Evolutionary conservation across 2,888 invertebrate species (phyloP).

Genomic region (Drosophila paucipuncta): DNA sequence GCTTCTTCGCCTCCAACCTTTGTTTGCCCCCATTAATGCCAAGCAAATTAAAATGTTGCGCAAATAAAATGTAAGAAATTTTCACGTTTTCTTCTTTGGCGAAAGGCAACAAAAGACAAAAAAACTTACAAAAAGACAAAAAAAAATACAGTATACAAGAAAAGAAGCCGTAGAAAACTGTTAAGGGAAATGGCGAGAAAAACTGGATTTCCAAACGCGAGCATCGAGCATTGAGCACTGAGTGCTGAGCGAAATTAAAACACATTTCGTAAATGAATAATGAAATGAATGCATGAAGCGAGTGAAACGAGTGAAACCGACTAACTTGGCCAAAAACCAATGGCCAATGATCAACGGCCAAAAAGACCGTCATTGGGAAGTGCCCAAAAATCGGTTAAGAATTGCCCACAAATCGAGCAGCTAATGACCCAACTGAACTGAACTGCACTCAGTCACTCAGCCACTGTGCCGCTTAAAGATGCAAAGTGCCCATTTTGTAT

Average conservation of each 20-base stretch:
- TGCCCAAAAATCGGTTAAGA: not conserved
- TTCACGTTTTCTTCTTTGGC: conserved; percentile 41
- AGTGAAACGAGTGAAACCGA: conserved; percentile 10
- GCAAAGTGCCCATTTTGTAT: not conserved
- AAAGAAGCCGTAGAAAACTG: conserved; percentile 28
- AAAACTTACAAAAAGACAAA: not conserved
- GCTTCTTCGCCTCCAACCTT: not conserved
- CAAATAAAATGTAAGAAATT: conserved; percentile 62
- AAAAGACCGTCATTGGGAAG: not conserved
- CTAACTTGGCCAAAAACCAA: conserved; percentile 3
- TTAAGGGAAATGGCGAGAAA: conserved; percentile 33
- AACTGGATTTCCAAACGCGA: conserved; percentile 27
- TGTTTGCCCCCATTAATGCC: conserved; percentile 42
- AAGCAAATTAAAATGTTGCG: conserved; percentile 64
- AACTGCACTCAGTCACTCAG: not conserved
- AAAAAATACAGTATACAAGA: not conserved
- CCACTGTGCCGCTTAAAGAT: not conserved
- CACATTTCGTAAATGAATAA: conserved; percentile 63
- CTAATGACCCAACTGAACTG: conserved; percentile 5
- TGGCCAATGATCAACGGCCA: conserved; percentile 8
- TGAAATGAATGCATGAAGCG: conserved; percentile 48
- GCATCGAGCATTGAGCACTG: conserved; percentile 13
- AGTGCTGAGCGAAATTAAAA: conserved; percentile 42
- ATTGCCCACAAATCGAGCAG: conserved; percentile 5
- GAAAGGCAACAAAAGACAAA: conserved; percentile 31